phyloP scores from a whole-genome alignment of 2,797 vertebrate genomes.

The Apodemus agrarius region DNA sequence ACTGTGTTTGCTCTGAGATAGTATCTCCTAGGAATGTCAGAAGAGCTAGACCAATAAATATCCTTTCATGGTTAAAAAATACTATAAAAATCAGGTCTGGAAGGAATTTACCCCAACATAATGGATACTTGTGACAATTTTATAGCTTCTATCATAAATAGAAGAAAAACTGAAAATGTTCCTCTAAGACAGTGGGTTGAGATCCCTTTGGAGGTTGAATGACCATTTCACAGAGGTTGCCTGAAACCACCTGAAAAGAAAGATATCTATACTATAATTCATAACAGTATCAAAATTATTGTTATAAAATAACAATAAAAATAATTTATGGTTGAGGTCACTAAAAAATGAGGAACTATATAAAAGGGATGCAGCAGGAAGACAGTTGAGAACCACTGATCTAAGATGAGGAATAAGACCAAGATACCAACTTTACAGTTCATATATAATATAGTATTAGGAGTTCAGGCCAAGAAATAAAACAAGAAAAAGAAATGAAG shows the following conservation, averaged over 20 bases:
- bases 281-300: neutral
- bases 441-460: neutral
- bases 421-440: neutral
- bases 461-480: neutral
- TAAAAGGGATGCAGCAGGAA: neutral
- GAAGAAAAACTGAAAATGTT: neutral
- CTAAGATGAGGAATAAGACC: neutral
- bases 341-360: neutral
- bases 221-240: neutral
- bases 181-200: neutral
- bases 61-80: neutral
- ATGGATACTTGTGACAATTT: neutral
- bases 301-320: neutral
- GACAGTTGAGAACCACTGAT: neutral
- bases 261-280: neutral
- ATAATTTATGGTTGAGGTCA: neutral
- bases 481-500: neutral
- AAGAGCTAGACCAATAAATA: neutral
- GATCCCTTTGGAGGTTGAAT: neutral
- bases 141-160: neutral
- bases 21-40: neutral
- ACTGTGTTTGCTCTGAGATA: neutral
- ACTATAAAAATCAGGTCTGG: neutral
- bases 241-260: neutral
- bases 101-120: neutral